Base-by-base conservation (phyloP, 2,888 invertebrate genomes). In the Nomada flava region DNA sequence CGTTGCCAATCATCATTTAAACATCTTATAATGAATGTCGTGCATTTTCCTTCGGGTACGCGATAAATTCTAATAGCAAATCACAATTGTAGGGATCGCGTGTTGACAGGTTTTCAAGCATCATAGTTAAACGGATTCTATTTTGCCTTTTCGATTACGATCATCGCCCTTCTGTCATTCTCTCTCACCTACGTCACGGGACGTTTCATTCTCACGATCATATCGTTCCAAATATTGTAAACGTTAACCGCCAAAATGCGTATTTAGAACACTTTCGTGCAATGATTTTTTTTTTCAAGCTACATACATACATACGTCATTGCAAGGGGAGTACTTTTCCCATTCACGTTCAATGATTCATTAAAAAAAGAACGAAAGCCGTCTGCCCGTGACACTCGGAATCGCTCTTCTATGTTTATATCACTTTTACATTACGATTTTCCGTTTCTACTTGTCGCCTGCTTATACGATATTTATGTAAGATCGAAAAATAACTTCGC, bases 31-130 rank as follows among this genome's bases (percentile, higher is more conserved):
- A 36, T 10, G 15, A 50, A 53, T 63, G 60, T 84, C 73, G 69
- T 63, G 23, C 44, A 65, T 10, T 20, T 71, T 76, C 74, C 29
- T 20, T 57, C 23, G 36, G 65, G 20, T 18, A 26, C 29, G 71
- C 15, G 52, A 57, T 44, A 9, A 70, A 62, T 76, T 55, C 52
- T 59, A 53, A 60, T 63, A 67, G 26, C 65, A 79, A 82, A 74
- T 82, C 62, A 55, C 36, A 68, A 81, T 86, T 71, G 80, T 70
- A 64, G 69, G n/a, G 73, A 63, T 83, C 78, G 82, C 85, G 88
- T 90, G 91, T 91, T 90, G 90, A 91, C 90, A 91, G 88, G 77
- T 86, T 90, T 86, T 87, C 74, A 82, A 85, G 84, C 86, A 86
- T 76, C 84, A 79, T 75, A 83, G 82, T 86, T 82, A 47, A 83